A percentile compares a stretch with the other conserved stretches of the same genome.
These are phyloP conservation scores for Drosophila ochracea DNA, from an alignment of 2,888 invertebrate species.

Conservation along the genomic window DNA sequence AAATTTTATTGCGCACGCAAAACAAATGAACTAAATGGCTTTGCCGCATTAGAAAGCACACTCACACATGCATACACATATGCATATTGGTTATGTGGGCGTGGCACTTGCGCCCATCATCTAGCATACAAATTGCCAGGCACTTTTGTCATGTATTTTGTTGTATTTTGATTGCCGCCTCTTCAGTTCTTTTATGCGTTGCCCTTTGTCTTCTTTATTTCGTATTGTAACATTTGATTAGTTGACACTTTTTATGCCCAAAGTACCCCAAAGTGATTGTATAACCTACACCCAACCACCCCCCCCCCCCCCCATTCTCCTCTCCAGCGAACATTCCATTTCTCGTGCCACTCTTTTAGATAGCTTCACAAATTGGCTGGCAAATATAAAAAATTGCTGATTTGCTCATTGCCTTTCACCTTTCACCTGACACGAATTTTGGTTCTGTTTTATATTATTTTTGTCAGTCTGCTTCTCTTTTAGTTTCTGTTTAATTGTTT, in stretches of 20 bases:
- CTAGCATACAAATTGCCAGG: conserved; percentile 63
- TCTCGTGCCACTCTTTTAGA: conserved; percentile 18
- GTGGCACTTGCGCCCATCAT: conserved; percentile 45
- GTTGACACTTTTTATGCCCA: conserved; percentile 73
- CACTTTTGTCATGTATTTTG: conserved; percentile 53
- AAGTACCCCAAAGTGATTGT: conserved; percentile 44
- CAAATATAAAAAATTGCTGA: conserved; percentile 49
- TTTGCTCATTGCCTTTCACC: conserved; percentile 12
- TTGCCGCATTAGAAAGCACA: conserved; percentile 61
- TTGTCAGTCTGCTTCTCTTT: not conserved
- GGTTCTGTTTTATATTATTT: not conserved
- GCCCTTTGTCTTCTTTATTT: conserved; percentile 49
- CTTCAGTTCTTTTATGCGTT: conserved; percentile 48
- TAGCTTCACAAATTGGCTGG: conserved; percentile 46
- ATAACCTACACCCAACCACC: not conserved
- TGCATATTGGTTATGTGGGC: conserved; percentile 23
- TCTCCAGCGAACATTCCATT: not conserved
- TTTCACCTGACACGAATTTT: conserved; percentile 20
- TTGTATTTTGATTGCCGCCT: conserved; percentile 64
- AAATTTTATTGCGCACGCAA: conserved; percentile 80
- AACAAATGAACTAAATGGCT: conserved; percentile 80
- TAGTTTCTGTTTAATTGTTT: not conserved
- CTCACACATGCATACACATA: not conserved
- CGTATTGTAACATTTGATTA: conserved; percentile 68
- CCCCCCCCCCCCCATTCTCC: not conserved